Conservation (phyloP, 2,888 invertebrate species). For the Malacosoma neustria region DNA sequence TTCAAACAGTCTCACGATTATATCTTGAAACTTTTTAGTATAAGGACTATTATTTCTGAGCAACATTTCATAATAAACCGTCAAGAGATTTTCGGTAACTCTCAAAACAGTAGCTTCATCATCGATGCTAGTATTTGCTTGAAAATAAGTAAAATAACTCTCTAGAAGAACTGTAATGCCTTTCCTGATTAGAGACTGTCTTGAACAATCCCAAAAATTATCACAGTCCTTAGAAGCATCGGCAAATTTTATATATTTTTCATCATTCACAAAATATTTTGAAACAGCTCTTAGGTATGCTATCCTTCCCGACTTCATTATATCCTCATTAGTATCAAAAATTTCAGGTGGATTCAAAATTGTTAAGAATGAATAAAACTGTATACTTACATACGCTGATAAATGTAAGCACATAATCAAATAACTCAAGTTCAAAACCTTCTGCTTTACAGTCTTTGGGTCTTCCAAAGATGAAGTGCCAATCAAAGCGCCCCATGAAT, state of each 20-base stretch:
- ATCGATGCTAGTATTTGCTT: constrained; percentile 34
- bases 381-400: constrained; percentile 39
- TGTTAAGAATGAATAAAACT: constrained; percentile 48
- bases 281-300: constrained; percentile 24
- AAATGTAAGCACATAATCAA: constrained; percentile 39
- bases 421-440: constrained; percentile 37
- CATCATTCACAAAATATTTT: constrained; percentile 37
- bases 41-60: constrained; percentile 32
- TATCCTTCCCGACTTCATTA: constrained; percentile 33
- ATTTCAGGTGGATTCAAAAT: constrained; percentile 36
- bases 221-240: constrained; percentile 32
- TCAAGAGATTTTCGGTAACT: constrained; percentile 33
- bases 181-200: constrained; percentile 22
- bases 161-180: constrained; percentile 38
- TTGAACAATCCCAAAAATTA: constrained; percentile 30
- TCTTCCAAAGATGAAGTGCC: constrained; percentile 34
- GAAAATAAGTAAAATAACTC: constrained; percentile 29
- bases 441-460: constrained; percentile 39
- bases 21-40: constrained; percentile 21
- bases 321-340: constrained; percentile 32
- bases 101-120: constrained; percentile 41
- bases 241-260: constrained; percentile 28
- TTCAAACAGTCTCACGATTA: constrained; percentile 36
- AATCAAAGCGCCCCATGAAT: constrained; percentile 43
- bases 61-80: constrained; percentile 48